phyloP scores from a whole-genome alignment of 2,888 invertebrate species.

The Chrysolina haemoptera region DNA sequence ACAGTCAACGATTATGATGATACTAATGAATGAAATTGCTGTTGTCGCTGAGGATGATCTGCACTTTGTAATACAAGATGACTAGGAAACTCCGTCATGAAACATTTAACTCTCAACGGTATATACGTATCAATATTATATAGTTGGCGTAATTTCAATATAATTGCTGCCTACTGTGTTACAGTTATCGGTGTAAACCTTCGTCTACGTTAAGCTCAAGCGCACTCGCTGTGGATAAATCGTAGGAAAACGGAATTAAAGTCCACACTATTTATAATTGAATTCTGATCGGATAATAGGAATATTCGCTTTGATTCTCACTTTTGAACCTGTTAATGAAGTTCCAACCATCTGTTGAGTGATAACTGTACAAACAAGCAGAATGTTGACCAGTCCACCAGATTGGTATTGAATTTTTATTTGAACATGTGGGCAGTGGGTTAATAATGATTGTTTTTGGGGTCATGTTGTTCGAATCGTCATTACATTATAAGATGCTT shows the following conservation, averaged over 20 bases:
- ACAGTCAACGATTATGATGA: background rate
- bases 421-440: slow-evolving; percentile 4
- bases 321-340: slow-evolving; percentile 17
- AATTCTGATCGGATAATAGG: slow-evolving; percentile 12
- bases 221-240: slow-evolving; percentile 33
- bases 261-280: slow-evolving; percentile 5
- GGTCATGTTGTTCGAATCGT: background rate
- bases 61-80: background rate
- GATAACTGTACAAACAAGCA: slow-evolving; percentile 10
- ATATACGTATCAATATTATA: slow-evolving; percentile 5
- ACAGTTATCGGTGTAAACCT: slow-evolving; percentile 37
- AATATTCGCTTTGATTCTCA: slow-evolving; percentile 20
- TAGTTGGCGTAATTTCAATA: slow-evolving; percentile 33
- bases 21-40: background rate
- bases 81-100: background rate
- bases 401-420: background rate
- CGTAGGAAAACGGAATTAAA: slow-evolving; percentile 16
- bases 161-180: slow-evolving; percentile 38
- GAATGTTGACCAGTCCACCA: slow-evolving; percentile 3
- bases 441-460: slow-evolving; percentile 1
- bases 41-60: background rate
- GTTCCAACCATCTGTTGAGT: slow-evolving; percentile 14
- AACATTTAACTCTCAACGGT: slow-evolving; percentile 17
- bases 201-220: slow-evolving; percentile 34
- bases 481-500: background rate